These are phyloP conservation scores for Eudyptes chrysolophus DNA, from an alignment of 2,113 vertebrate genomes.

Conservation along the genomic window DNA sequence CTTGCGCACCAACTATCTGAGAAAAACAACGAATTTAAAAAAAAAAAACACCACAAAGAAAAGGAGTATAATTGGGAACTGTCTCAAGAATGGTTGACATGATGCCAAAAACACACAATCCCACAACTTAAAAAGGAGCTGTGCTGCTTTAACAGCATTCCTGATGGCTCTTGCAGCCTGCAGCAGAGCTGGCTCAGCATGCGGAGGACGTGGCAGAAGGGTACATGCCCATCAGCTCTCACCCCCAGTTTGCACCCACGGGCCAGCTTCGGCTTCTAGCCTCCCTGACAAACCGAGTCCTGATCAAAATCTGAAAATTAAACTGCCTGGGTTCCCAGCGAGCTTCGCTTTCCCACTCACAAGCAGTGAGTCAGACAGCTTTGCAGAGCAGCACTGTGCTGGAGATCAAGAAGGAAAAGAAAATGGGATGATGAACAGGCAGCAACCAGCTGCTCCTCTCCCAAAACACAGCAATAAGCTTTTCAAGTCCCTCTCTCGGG, in stretches of 20 bases:
- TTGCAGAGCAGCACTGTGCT: background rate
- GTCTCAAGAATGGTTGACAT: background rate
- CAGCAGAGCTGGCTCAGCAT: fast-evolving
- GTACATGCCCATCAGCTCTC: background rate
- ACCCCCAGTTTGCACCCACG: background rate
- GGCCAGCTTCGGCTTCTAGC: background rate
- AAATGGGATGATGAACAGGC: background rate
- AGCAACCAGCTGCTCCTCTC: background rate
- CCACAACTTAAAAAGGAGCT: background rate
- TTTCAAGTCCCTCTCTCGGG: background rate
- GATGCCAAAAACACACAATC: background rate
- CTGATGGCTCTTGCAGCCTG: background rate
- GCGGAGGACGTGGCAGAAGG: fast-evolving
- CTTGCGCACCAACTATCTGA: background rate
- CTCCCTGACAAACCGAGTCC: background rate
- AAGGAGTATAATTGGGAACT: background rate
- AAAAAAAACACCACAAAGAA: background rate
- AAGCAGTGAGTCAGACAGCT: background rate
- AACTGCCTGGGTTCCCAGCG: background rate
- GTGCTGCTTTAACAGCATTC: background rate
- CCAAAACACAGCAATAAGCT: background rate
- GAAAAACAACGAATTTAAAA: background rate
- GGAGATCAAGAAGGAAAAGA: background rate
- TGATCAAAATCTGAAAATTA: background rate
- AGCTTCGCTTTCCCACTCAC: background rate